A percentile compares a stretch with the other conserved stretches of the same genome.
Evolutionary conservation across 2,888 invertebrate species (phyloP).

Genomic region (Junonia oenone): DNA sequence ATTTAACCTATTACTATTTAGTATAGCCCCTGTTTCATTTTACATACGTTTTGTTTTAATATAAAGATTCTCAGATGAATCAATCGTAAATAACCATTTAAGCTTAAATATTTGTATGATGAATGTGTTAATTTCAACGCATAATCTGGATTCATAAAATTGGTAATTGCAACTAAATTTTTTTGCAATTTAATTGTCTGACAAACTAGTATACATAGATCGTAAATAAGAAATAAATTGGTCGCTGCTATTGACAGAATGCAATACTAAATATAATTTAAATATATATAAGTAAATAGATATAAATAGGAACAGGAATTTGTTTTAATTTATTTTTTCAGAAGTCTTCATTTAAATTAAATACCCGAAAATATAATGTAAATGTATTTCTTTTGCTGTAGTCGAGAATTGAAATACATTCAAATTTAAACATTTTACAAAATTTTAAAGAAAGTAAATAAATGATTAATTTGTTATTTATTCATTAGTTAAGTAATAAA

Average conservation of each 20-base stretch:
- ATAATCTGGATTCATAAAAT: not conserved
- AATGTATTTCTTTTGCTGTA: not conserved
- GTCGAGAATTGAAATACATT: not conserved
- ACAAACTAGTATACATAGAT: not conserved
- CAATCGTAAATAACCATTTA: not conserved
- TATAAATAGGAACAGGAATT: not conserved
- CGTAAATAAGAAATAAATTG: not conserved
- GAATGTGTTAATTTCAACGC: not conserved
- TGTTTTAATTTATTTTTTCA: not conserved
- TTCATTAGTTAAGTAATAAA: slow-evolving; percentile 21
- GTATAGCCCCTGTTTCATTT: slow-evolving; percentile 8
- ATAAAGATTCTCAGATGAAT: slow-evolving; percentile 3
- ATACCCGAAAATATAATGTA: not conserved
- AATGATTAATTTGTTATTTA: slow-evolving; percentile 18
- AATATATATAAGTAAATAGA: not conserved
- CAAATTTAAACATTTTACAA: not conserved
- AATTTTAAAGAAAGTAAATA: not conserved
- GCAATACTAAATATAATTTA: not conserved
- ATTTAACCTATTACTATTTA: slow-evolving; percentile 15
- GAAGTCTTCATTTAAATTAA: not conserved
- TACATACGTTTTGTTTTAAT: slow-evolving; percentile 6
- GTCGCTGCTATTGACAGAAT: not conserved
- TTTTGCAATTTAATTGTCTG: not conserved
- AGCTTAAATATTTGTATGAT: slow-evolving; percentile 3
- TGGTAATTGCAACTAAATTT: not conserved